Percentiles rank a stretch among this genome's conserved stretches.
These are phyloP conservation scores for Pygoscelis antarcticus DNA, from an alignment of 2,113 vertebrate genomes.

Conservation along the genomic window DNA sequence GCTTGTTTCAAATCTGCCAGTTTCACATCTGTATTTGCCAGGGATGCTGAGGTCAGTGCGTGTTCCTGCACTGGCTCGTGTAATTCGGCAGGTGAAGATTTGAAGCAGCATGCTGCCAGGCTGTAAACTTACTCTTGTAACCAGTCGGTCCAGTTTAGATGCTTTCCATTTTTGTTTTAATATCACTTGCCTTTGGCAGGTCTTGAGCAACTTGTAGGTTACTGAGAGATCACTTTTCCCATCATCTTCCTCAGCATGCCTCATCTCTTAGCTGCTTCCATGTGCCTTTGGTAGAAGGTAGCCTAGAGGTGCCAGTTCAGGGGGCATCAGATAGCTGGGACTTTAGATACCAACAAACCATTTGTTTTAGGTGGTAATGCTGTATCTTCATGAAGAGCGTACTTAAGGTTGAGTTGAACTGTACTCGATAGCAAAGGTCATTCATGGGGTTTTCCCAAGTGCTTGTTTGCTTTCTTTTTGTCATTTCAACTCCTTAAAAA, in stretches of 20 bases:
- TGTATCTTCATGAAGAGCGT: accelerated
- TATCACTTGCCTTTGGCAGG: not conserved
- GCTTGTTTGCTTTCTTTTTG: not conserved
- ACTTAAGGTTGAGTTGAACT: not conserved
- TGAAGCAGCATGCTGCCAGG: not conserved
- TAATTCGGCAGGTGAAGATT: not conserved
- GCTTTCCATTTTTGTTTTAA: not conserved
- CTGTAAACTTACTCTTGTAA: not conserved
- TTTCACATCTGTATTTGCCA: not conserved
- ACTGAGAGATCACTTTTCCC: not conserved
- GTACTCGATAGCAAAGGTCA: not conserved
- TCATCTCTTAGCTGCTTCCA: not conserved
- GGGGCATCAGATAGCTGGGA: not conserved
- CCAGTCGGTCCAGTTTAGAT: not conserved
- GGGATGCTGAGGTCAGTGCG: not conserved
- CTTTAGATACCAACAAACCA: not conserved
- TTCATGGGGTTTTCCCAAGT: not conserved
- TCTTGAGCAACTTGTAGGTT: not conserved
- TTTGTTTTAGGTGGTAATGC: not conserved
- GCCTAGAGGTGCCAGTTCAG: not conserved
- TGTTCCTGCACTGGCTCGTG: not conserved
- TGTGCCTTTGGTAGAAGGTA: not conserved
- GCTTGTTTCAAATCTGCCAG: not conserved
- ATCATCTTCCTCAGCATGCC: not conserved
- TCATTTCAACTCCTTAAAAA: not conserved